A percentile compares a stretch with the other conserved stretches of the same genome.
phyloP scores from a whole-genome alignment of 1,140 invertebrate genomes.

The Alviniconcha marisindica region DNA sequence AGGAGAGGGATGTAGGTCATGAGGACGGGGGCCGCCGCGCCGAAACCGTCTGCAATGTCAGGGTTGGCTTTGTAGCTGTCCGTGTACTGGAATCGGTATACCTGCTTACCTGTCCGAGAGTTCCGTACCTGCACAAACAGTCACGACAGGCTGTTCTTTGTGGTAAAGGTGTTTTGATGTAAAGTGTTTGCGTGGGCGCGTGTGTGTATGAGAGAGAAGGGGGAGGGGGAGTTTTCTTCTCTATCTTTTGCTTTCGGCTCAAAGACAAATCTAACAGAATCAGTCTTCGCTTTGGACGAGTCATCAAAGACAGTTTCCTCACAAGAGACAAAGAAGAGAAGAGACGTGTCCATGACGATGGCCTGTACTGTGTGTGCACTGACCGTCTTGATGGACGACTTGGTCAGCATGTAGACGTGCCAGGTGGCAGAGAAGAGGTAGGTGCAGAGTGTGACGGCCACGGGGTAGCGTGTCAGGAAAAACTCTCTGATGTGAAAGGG shows the following conservation, averaged over 20 bases:
- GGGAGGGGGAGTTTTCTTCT: not conserved
- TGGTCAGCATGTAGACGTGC: conserved; percentile 28
- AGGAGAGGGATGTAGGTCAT: conserved; percentile 23
- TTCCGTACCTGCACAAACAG: not conserved
- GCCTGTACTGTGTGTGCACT: not conserved
- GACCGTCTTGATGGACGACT: not conserved
- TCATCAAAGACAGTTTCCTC: too few relatives aligned
- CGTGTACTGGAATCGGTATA: not conserved
- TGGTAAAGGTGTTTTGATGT: too few relatives aligned
- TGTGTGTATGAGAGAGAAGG: too few relatives aligned
- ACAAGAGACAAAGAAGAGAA: too few relatives aligned
- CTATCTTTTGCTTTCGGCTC: too few relatives aligned
- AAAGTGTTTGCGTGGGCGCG: too few relatives aligned
- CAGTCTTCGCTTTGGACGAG: too few relatives aligned
- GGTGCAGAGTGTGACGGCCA: not conserved
- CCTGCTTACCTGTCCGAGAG: not conserved
- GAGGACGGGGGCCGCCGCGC: not conserved
- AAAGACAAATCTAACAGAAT: too few relatives aligned
- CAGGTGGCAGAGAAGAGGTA: not conserved
- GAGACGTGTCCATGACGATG: too few relatives aligned
- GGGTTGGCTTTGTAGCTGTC: not conserved
- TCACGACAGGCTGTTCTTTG: not conserved
- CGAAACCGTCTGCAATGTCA: conserved; percentile 3
- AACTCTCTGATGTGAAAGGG: conserved; percentile 24
- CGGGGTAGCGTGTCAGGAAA: not conserved